Evolutionary conservation across 1,140 invertebrate genomes (phyloP), one percentile per base, ranked within the genome.

Genomic region (Drosophila sucinea): DNA sequence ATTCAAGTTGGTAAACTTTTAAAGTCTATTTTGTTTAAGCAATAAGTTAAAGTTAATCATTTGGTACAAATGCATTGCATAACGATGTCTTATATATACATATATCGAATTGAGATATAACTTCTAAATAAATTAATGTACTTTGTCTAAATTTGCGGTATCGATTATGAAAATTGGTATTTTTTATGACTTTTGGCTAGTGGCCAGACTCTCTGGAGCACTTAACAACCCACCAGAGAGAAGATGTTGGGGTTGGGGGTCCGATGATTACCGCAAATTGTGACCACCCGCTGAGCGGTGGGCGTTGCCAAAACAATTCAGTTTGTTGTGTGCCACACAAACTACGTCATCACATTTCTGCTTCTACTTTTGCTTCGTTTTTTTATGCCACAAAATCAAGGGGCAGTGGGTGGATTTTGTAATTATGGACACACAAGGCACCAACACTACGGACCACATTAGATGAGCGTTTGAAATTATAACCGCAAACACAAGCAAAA

Each of bases 301-400:
- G 87, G 87, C 87, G 87, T 79, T 77, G 72, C 87, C 87, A 75
- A 51, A 90, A 74, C 87, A 84, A 90, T 84, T 87, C 82, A 66
- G 79, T 67, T 51, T 79, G 75, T 76, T 72, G 70, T 60, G 32
- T 58, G 25, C 56, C 73, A 61, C 77, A 72, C 77, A 77, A 90
- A 86, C 86, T 90, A 81, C 87, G 87, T 90, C 87, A 90, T 90
- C 87, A 90, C 74, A 70, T 77, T 77, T 76, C 33, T 23, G 57
- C 11, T 47, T 29, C 8, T n/a, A 10, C 30, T 38, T 10, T 8
- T 38, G 1, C 8, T 11, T 38, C 1, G 47, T 5, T 90, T 90
- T 90, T 90, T 79, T 76, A 80, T 72, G 69, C 70, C 68, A 17
- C 17, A 55, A 40, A 63, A 58, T 57, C 70, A 41, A 55, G 69